phyloP scores from a whole-genome alignment of 2,797 vertebrate genomes.

The Adelosebastes latens region DNA sequence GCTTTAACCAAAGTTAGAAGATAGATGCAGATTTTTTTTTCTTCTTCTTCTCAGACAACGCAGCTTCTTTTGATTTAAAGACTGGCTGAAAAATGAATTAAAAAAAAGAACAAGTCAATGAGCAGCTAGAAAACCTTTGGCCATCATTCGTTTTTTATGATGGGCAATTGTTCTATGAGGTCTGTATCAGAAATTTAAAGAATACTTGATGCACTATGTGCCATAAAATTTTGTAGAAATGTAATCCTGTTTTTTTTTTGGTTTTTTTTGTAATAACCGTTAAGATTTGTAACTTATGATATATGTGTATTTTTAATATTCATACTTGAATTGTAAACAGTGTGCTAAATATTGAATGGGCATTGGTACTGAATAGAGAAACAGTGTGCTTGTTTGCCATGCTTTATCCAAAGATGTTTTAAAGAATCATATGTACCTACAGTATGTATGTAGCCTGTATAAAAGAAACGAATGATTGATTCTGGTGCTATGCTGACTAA shows the following conservation, averaged over 20 bases:
- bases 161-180: constrained; percentile 84
- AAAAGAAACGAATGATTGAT: constrained; percentile 71
- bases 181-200: constrained; percentile 92
- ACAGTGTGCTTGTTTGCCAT: constrained; percentile 70
- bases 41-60: constrained; percentile 57
- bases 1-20: constrained; percentile 82
- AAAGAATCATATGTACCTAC: constrained; percentile 70
- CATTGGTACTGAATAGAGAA: constrained; percentile 72
- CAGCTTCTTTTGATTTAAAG: constrained; percentile 71
- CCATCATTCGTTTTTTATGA: constrained; percentile 71
- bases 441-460: constrained; percentile 71
- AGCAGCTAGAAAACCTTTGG: constrained; percentile 84
- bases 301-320: constrained; percentile 86
- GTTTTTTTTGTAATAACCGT: constrained; percentile 76
- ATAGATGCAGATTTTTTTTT: constrained; percentile 56
- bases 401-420: constrained; percentile 85
- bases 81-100: constrained; percentile 53
- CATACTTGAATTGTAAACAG: constrained; percentile 80
- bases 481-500: constrained; percentile 81
- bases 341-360: constrained; percentile 73
- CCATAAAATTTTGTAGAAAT: constrained; percentile 85
- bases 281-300: constrained; percentile 87
- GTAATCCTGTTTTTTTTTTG: constrained; percentile 66
- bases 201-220: constrained; percentile 94
- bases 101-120: constrained; percentile 58